Conservation (phyloP, 2,888 invertebrate genomes). For the Pilophorus perplexus region DNA sequence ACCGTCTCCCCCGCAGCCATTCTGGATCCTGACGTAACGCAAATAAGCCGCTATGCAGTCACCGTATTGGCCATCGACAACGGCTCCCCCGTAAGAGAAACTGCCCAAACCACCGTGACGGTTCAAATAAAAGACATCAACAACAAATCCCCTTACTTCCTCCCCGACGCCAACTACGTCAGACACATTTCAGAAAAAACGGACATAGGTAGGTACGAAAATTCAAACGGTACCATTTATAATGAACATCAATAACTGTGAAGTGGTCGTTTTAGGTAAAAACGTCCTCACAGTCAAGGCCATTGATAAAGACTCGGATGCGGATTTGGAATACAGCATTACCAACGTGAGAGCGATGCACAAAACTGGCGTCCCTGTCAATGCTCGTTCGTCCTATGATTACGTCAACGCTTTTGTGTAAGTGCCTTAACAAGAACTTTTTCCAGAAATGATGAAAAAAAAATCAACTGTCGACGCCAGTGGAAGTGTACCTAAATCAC, state of each 20-base stretch:
- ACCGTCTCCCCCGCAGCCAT: slow-evolving; percentile 70
- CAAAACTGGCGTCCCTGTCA: slow-evolving; percentile 69
- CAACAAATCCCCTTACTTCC: slow-evolving; percentile 77
- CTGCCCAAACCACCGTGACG: slow-evolving; percentile 71
- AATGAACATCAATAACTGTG: no score
- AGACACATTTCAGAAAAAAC: slow-evolving; percentile 65
- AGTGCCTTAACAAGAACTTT: slow-evolving; percentile 6
- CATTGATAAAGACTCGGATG: slow-evolving; percentile 67
- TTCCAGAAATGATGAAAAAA: not conserved
- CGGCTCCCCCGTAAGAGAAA: slow-evolving; percentile 70
- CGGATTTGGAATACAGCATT: slow-evolving; percentile 67
- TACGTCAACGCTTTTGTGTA: slow-evolving; percentile 62
- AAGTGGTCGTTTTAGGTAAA: slow-evolving; percentile 52
- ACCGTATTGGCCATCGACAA: slow-evolving; percentile 73
- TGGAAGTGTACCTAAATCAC: no score
- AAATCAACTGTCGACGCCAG: not conserved
- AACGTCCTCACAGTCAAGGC: slow-evolving; percentile 65
- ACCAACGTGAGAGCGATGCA: slow-evolving; percentile 68
- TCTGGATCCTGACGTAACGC: slow-evolving; percentile 62
- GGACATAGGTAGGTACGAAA: slow-evolving; percentile 54
- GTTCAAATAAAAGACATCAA: slow-evolving; percentile 74
- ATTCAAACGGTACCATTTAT: no score
- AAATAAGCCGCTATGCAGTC: slow-evolving; percentile 58
- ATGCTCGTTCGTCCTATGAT: slow-evolving; percentile 61
- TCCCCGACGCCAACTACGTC: slow-evolving; percentile 62